Conservation (phyloP, 2,113 vertebrate species). For the Platysternon megacephalum region DNA sequence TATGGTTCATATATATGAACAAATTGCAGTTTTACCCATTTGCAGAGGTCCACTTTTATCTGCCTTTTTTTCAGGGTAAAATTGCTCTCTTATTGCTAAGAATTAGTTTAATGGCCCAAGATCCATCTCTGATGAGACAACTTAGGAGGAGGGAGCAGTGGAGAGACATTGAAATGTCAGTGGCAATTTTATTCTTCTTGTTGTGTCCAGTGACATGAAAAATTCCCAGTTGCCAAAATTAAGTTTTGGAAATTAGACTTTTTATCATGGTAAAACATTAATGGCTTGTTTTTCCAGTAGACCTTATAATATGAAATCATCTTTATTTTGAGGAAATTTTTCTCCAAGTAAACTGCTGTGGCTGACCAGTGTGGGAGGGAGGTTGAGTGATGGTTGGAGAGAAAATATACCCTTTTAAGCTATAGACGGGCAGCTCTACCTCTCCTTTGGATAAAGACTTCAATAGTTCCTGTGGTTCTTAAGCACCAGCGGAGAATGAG, state of each 20-base stretch:
- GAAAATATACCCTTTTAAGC: neutral
- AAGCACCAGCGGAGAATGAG: neutral
- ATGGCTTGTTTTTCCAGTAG: neutral
- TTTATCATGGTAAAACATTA: neutral
- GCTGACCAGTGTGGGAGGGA: neutral
- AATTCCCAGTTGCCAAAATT: neutral
- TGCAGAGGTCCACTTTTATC: conserved; percentile 42
- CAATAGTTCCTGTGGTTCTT: neutral
- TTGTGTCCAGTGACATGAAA: neutral
- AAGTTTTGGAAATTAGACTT: neutral
- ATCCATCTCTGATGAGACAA: conserved; percentile 41
- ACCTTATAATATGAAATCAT: neutral
- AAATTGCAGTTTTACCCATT: conserved; percentile 23
- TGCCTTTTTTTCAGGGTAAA: conserved; percentile 15
- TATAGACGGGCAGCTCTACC: neutral
- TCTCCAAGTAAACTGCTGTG: neutral
- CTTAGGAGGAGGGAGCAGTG: neutral
- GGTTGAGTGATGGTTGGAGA: neutral
- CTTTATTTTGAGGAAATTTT: neutral
- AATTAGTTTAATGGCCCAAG: conserved; percentile 25
- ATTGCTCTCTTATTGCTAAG: neutral
- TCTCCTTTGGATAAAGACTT: neutral
- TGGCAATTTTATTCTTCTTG: neutral
- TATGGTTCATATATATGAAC: too few relatives aligned
- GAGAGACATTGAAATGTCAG: conserved; percentile 13